Percentiles rank a stretch among this genome's conserved stretches.
These are phyloP conservation scores for Latrodectus geometricus DNA, from an alignment of 1,140 invertebrate species.

Conservation along the genomic window DNA sequence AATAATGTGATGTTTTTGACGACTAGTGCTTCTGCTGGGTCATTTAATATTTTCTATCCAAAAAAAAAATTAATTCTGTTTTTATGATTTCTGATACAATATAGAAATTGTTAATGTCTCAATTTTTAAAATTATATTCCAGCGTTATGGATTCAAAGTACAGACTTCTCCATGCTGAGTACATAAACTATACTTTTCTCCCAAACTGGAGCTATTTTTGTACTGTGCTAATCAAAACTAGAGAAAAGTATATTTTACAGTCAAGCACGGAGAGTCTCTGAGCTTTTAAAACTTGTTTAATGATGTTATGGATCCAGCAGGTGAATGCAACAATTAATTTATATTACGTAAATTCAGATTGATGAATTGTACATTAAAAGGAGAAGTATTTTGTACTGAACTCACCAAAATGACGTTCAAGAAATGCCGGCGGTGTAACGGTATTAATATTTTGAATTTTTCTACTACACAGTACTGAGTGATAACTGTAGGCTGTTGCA, in stretches of 20 bases:
- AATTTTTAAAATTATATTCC: constrained; percentile 17
- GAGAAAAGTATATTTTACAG: constrained; percentile 11
- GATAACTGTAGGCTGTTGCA: constrained; percentile 49
- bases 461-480: constrained; percentile 53
- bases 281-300: not conserved
- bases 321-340: not conserved
- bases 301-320: not conserved
- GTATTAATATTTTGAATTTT: constrained; percentile 57
- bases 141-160: constrained; percentile 54
- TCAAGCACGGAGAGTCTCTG: not conserved
- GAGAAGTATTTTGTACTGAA: constrained; percentile 53
- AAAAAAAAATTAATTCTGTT: no score
- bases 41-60: no score
- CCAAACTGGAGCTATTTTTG: constrained; percentile 60
- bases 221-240: constrained; percentile 62
- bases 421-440: constrained; percentile 29
- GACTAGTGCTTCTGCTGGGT: no score
- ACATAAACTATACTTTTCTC: constrained; percentile 2
- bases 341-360: not conserved
- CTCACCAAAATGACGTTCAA: constrained; percentile 49
- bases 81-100: no score
- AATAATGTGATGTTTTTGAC: not conserved
- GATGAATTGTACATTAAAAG: constrained; percentile 34
- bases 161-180: not conserved
- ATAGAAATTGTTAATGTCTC: no score